phyloP scores from a whole-genome alignment of 2,797 vertebrate genomes.

The Aeoliscus strigatus region DNA sequence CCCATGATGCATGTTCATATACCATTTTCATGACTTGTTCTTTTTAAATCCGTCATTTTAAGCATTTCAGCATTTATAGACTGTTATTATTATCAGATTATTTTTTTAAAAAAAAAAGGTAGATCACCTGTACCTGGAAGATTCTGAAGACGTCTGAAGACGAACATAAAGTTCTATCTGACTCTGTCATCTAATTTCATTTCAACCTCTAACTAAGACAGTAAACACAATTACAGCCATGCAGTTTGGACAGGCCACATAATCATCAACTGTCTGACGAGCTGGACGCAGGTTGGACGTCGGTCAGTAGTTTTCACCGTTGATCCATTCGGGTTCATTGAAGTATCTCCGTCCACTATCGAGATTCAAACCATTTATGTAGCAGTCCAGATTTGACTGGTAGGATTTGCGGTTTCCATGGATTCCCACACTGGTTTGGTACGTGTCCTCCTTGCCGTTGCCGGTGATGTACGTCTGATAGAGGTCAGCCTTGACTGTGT shows the following conservation, averaged over 20 bases:
- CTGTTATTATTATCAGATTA: too few species aligned
- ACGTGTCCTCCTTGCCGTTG: slow-evolving; percentile 60
- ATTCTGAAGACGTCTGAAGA: too few species aligned
- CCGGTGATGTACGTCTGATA: slow-evolving; percentile 66
- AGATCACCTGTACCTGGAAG: too few species aligned
- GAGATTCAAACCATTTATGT: slow-evolving; percentile 55
- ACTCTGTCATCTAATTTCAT: too few species aligned
- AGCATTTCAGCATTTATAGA: too few species aligned
- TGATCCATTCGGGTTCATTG: slow-evolving; percentile 76
- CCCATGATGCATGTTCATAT: too few species aligned
- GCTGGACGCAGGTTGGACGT: slow-evolving; percentile 1
- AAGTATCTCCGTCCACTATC: slow-evolving; percentile 67
- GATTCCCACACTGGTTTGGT: slow-evolving; percentile 55
- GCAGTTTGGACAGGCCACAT: slow-evolving; percentile 8
- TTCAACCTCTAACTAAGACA: background rate
- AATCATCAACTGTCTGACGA: slow-evolving; percentile 1
- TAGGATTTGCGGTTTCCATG: slow-evolving; percentile 60
- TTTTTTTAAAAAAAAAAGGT: too few species aligned
- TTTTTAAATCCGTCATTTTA: too few species aligned
- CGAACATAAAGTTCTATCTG: too few species aligned
- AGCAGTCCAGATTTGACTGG: slow-evolving; percentile 58
- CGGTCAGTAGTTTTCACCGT: slow-evolving; percentile 62
- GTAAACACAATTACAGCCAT: slow-evolving; percentile 16
- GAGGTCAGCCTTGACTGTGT: slow-evolving; percentile 55
- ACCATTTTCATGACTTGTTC: too few species aligned